Evolutionary conservation across 2,113 vertebrate species (phyloP).

Genomic region (Rafetus swinhoei): DNA sequence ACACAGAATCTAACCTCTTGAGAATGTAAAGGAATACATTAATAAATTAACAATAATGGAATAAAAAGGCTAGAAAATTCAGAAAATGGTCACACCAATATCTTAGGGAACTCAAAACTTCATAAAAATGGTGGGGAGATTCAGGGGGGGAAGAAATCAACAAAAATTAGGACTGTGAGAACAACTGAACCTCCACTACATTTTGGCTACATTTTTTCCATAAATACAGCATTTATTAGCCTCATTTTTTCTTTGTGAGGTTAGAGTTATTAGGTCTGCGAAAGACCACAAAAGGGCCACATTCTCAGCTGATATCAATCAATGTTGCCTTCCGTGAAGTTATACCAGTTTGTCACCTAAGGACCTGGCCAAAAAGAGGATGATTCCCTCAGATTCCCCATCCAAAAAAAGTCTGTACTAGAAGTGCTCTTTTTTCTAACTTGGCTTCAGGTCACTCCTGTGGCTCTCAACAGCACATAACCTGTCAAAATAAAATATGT

Average conservation of each 20-base stretch:
- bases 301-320: constrained; percentile 20
- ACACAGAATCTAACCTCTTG: not conserved
- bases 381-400: constrained; percentile 38
- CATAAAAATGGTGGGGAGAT: not conserved
- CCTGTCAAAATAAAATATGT: constrained; percentile 74
- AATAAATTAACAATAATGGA: not conserved
- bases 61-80: not conserved
- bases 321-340: not conserved
- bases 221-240: not conserved
- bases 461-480: constrained; percentile 41
- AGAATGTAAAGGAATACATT: not conserved
- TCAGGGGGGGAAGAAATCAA: not conserved
- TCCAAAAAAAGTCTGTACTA: constrained; percentile 38
- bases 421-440: constrained; percentile 49
- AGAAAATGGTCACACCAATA: not conserved
- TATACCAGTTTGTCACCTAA: not conserved
- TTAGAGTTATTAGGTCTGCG: not conserved
- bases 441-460: constrained; percentile 54
- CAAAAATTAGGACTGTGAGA: not conserved
- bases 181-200: not conserved
- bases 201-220: not conserved
- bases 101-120: not conserved
- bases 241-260: not conserved
- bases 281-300: constrained; percentile 35
- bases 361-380: not conserved